Evolutionary conservation across 2,113 vertebrate species (phyloP).

Genomic region (Peucedramus taeniatus): DNA sequence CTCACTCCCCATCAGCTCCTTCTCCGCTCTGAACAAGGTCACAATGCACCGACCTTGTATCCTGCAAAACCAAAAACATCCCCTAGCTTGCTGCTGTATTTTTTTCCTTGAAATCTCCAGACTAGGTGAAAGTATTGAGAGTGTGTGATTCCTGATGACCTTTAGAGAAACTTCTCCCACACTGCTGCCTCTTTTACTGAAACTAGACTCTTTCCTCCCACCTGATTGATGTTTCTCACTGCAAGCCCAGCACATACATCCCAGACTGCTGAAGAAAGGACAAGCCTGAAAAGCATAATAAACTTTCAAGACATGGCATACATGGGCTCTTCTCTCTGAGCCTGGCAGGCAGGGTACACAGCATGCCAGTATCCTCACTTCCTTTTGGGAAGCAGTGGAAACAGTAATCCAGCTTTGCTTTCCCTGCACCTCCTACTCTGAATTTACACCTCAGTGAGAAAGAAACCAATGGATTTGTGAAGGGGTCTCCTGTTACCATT

Average conservation of each 20-base stretch:
- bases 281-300: not conserved
- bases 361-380: not conserved
- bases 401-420: not conserved
- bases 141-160: not conserved
- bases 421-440: not conserved
- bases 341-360: not conserved
- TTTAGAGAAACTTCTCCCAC: not conserved
- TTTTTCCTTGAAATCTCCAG: not conserved
- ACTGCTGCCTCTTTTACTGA: not conserved
- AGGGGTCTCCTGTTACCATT: not conserved
- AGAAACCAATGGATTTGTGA: not conserved
- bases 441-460: not conserved
- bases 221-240: not conserved
- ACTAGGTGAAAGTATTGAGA: not conserved
- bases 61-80: not conserved
- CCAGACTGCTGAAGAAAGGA: not conserved
- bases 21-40: not conserved
- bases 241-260: constrained; percentile 4
- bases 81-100: not conserved
- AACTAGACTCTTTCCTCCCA: not conserved
- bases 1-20: not conserved
- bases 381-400: not conserved
- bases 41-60: not conserved
- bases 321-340: not conserved
- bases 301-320: not conserved